Evolutionary conservation across 1,140 invertebrate genomes (phyloP).

Genomic region (Zaprionus nigranus): DNA sequence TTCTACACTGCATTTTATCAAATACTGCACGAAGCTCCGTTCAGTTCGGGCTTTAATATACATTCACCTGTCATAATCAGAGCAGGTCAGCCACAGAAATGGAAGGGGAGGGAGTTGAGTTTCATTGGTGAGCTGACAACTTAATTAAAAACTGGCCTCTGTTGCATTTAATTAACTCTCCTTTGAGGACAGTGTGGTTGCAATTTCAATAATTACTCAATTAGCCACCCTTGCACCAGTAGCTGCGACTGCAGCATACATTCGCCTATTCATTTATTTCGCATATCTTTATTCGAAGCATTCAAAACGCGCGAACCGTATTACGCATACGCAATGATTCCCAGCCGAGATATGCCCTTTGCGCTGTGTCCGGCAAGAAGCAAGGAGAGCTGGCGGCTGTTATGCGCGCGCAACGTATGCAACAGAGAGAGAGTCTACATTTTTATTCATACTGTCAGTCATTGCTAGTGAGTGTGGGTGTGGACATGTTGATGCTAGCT

Average conservation of each 20-base stretch:
- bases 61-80: constrained; percentile 17
- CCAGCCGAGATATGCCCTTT: not conserved
- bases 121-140: constrained; percentile 35
- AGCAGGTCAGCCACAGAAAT: constrained; percentile 19
- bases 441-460: not conserved
- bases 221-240: not conserved
- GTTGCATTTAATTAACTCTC: constrained; percentile 62
- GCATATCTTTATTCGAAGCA: not conserved
- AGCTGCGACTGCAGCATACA: not conserved
- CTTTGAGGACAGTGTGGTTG: constrained; percentile 32
- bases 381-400: constrained; percentile 15
- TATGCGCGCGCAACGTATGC: constrained; percentile 6
- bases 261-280: not conserved
- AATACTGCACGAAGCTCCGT: not conserved
- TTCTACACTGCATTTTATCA: no score
- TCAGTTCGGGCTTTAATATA: not conserved
- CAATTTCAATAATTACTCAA: constrained; percentile 31
- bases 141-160: constrained; percentile 64
- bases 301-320: constrained; percentile 22
- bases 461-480: not conserved
- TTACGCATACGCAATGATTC: constrained; percentile 42
- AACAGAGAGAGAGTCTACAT: constrained; percentile 44
- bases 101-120: constrained; percentile 2
- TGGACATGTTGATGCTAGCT: no score
- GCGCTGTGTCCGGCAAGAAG: not conserved